A percentile compares a stretch with the other conserved stretches of the same genome.
Conservation (phyloP, 2,797 vertebrate species). For the Typhlichthys subterraneus region DNA sequence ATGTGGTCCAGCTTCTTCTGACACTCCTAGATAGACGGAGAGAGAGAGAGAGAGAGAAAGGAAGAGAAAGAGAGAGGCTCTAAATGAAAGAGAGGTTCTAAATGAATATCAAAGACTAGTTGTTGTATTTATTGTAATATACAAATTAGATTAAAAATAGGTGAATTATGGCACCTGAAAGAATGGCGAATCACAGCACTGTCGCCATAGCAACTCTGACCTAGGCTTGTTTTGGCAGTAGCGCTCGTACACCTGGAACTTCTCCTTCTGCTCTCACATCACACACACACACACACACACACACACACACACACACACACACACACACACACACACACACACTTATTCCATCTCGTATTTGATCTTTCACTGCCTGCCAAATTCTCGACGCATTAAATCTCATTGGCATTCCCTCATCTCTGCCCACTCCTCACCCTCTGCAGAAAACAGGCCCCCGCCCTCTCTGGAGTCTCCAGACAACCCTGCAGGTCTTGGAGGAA, state of each 20-base stretch:
- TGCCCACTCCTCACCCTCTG: conserved; percentile 80
- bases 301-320: conserved; percentile 3
- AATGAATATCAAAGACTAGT: too few species aligned
- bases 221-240: conserved; percentile 97
- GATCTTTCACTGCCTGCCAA: background rate
- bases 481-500: conserved; percentile 91
- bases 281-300: conserved; percentile 5
- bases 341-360: background rate
- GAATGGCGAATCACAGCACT: conserved; percentile 89
- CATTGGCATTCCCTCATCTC: background rate
- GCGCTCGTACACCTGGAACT: conserved; percentile 95
- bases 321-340: conserved; percentile 1
- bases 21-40: conserved; percentile 82
- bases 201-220: conserved; percentile 91
- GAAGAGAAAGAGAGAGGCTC: conserved; percentile 20
- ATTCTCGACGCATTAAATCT: background rate
- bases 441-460: conserved; percentile 89
- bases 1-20: conserved; percentile 94
- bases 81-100: background rate
- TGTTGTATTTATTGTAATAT: background rate
- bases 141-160: background rate
- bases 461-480: conserved; percentile 87
- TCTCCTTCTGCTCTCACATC: conserved; percentile 80
- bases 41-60: background rate
- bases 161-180: conserved; percentile 84